A percentile compares a stretch with the other conserved stretches of the same genome.
These are phyloP conservation scores for Hemichromis elongatus DNA, from an alignment of 2,113 vertebrate species.

Conservation along the genomic window DNA sequence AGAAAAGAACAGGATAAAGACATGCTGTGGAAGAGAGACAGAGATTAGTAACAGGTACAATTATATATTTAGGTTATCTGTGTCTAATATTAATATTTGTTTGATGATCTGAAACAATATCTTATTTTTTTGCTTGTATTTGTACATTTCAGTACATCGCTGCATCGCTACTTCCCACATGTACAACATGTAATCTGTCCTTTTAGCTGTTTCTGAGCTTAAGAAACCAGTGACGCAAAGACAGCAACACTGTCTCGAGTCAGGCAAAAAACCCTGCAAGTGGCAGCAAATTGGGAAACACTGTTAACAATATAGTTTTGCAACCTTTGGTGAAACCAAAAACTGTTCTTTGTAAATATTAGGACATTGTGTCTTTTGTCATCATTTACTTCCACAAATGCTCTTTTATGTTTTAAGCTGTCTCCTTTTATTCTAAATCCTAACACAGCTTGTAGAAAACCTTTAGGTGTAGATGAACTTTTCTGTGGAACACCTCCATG, in stretches of 20 bases:
- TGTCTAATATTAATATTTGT: background rate
- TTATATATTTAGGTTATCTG: background rate
- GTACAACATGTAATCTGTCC: background rate
- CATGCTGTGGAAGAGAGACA: no score
- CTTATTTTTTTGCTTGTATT: no score
- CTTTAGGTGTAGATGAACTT: no score
- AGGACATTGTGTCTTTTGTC: background rate
- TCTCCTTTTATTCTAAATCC: no score
- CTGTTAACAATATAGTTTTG: background rate
- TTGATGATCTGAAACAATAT: no score
- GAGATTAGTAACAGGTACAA: no score
- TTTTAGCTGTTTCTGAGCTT: background rate
- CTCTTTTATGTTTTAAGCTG: background rate
- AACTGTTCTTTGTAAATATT: background rate
- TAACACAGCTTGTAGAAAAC: no score
- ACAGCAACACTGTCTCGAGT: background rate
- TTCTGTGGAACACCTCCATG: background rate
- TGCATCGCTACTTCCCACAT: background rate
- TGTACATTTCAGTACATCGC: background rate
- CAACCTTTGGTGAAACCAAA: background rate
- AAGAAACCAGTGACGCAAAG: background rate
- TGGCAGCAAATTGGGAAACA: background rate
- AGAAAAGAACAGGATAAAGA: no score
- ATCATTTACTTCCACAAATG: background rate
- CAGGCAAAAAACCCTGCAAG: fast-evolving